Evolutionary conservation across 2,888 invertebrate species (phyloP), one percentile per base, ranked within the genome.

Genomic region (Andrena bicolor): DNA sequence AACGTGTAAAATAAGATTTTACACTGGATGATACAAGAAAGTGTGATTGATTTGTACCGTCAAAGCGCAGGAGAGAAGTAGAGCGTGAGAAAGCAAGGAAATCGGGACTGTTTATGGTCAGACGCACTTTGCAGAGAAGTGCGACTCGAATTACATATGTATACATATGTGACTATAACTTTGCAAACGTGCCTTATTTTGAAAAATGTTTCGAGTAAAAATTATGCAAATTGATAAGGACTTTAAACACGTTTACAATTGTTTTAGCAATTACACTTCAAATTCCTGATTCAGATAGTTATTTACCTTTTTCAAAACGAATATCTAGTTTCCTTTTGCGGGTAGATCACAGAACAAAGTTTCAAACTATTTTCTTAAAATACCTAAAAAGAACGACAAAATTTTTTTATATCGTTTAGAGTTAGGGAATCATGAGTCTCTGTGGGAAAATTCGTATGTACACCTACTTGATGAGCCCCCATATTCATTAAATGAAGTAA

Each of bases 1-100:
- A 35, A 35, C 35, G 35, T 35, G 35, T 35, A 35, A 35, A 35
- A 35, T 35, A 0, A 35, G 35, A 35, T 35, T 35, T 35, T 35
- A 35, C 35, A 35, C 6, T n/a, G 20, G 51, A 51, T 51, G 51
- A 20, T 20, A 53, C 8, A 53, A 10, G 8, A 53, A 53, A 8
- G n/a, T n/a, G 20, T 20, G 20, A 53, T 53, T 53, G 53, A 20
- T 20, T 20, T 8, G n/a, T 53, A 53, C 20, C 23, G 2, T 53
- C 20, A 3, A 10, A 20, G 20, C 20, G 8, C 49, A n/a, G 20
- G 53, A 23, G 53, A 53, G 7, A 53, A 53, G 7, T 53, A 10
- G 53, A 20, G 53, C 20, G 23, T 53, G 53, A 53, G 53, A 53
- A 8, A 20, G 53, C 20, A 53, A 53, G 53, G 53, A 53, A 53